Evolutionary conservation across 2,888 invertebrate genomes (phyloP).

Genomic region (Imbricaverruca yamaguchii): DNA sequence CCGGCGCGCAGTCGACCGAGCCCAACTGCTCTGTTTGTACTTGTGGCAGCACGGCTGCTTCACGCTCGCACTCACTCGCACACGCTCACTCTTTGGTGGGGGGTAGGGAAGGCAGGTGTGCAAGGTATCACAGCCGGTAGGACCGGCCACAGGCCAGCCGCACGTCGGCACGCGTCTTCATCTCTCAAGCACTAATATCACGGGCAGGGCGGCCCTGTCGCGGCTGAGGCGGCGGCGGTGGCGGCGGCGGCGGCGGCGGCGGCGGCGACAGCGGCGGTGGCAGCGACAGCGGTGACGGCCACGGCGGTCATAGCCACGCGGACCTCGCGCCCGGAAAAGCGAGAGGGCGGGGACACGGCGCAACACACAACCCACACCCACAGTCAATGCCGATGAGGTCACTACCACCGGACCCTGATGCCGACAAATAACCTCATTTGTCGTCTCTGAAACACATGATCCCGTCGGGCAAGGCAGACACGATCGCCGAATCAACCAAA

Average conservation of each 20-base stretch:
- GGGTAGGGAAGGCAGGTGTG: not conserved
- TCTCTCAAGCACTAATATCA: constrained; percentile 6
- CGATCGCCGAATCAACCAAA: too few species aligned
- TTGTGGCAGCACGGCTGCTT: constrained; percentile 2
- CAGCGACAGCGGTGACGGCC: not conserved
- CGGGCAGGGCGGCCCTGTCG: not conserved
- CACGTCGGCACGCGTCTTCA: not conserved
- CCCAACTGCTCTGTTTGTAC: not conserved
- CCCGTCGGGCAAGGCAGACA: too few species aligned
- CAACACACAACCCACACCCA: too few species aligned
- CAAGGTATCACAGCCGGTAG: not conserved
- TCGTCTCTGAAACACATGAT: too few species aligned
- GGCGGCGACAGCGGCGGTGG: not conserved
- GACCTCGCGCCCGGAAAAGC: not conserved
- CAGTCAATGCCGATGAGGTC: too few species aligned
- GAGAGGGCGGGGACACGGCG: not conserved
- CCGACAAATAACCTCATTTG: too few species aligned
- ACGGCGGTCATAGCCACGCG: not conserved
- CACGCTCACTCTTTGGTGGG: not conserved
- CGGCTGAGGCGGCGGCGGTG: not conserved
- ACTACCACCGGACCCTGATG: too few species aligned
- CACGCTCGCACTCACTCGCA: not conserved
- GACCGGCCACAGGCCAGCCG: not conserved
- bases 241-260: constrained; percentile 1
- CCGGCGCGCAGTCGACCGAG: not conserved